Base-by-base conservation (phyloP, 1,140 invertebrate species). In the Frieseomelitta varia region DNA sequence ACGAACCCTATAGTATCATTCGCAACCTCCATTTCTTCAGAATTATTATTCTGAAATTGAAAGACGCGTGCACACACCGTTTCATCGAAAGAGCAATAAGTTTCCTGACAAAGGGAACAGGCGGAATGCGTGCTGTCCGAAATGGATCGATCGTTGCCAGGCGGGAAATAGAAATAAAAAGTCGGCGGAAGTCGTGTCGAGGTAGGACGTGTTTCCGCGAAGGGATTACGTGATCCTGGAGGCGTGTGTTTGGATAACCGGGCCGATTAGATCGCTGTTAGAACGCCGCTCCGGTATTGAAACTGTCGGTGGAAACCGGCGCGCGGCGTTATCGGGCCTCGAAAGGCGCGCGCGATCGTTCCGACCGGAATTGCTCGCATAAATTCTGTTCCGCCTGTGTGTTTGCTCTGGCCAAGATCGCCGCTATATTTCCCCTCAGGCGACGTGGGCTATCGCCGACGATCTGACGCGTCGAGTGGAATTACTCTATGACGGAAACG, bases 211-310 rank as follows among this genome's bases (percentile, higher is more conserved):
- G 58, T 68, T 85, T 85, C 84, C 84, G 39, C 65, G 84, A 81
- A 85, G 55, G 63, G 71, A 68, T 85, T 85, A 85, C 84, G 84
- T 61, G 84, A 69, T 81, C 53, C 51, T 4, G 47, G 53, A 15
- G 71, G 56, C 58, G n/a, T 30, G 69, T 81, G 74, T 77, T 85
- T 74, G 68, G 72, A 81, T 39, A 84, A 80, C 83, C 21, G 39
- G 58, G 19, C 27, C 71, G 79, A 81, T 81, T 82, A 82, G 81
- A 77, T 84, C 85, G 88, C 87, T 85, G 90, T 91, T 91, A 91
- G 90, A 91, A 90, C 84, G 87, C 81, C 39, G 47, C 39, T 21
- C 77, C 63, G 72, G 77, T 75, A 63, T 73, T 87, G 77, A 56
- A 77, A 82, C 47, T 76, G 73, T 65, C 72, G 39, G 79, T 11